phyloP scores from a whole-genome alignment of 30 jellyfish, hydroid and myxozoan species.

The Aurelia sp. region DNA sequence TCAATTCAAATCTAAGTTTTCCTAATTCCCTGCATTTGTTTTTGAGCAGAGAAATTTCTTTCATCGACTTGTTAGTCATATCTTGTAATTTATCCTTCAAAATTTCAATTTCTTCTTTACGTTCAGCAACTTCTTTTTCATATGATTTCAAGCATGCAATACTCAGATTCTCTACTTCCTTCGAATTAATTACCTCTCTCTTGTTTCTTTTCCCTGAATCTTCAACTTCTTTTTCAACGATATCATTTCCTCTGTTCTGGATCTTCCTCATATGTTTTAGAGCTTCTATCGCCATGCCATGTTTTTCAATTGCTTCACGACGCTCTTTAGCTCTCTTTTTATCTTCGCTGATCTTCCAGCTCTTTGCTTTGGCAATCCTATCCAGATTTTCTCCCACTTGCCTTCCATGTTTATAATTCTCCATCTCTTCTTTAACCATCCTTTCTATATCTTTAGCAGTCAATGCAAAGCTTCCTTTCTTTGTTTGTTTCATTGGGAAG shows the following conservation, averaged over 20 bases:
- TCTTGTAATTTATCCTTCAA: background rate
- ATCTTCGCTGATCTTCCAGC: background rate
- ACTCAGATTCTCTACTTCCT: background rate
- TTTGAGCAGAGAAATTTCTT: background rate
- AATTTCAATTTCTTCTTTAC: background rate
- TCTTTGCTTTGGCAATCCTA: background rate
- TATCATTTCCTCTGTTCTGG: constrained; percentile 3
- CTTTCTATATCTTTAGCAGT: background rate
- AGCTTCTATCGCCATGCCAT: constrained; percentile 16
- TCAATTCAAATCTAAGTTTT: background rate
- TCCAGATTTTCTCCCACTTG: constrained; percentile 25
- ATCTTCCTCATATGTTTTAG: constrained; percentile 5
- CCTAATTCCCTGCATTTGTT: background rate
- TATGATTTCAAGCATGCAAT: constrained; percentile 6
- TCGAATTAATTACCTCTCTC: background rate
- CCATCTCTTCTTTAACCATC: constrained; percentile 8
- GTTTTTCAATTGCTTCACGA: constrained; percentile 11
- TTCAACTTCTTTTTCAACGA: too few relatives aligned
- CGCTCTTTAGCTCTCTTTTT: background rate
- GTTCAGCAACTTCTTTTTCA: background rate
- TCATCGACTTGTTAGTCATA: too few relatives aligned
- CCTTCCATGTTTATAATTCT: constrained; percentile 13
- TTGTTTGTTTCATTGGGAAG: background rate
- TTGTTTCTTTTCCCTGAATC: background rate
- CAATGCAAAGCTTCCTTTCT: background rate